Conservation (phyloP, 2,888 invertebrate genomes). For the Notodonta dromedarius region DNA sequence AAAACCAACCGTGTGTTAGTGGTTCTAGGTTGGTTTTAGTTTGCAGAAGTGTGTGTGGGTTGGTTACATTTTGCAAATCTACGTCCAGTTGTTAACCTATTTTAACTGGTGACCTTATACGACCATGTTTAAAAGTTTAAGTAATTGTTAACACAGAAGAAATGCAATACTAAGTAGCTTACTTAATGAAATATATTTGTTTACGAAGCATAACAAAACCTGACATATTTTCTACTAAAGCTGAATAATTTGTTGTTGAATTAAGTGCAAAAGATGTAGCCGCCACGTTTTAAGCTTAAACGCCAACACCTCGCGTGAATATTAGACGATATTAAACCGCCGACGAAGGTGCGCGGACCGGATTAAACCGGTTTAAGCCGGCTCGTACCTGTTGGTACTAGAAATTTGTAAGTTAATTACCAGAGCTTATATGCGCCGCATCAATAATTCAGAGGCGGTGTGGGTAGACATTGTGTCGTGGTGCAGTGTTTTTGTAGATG, state of each 20-base stretch:
- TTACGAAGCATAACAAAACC: background rate
- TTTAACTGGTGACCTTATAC: no score
- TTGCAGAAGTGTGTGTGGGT: no score
- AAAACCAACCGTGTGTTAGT: no score
- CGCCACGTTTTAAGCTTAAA: background rate
- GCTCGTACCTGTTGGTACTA: slow-evolving; percentile 17
- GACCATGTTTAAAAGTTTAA: no score
- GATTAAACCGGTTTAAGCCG: slow-evolving; percentile 21
- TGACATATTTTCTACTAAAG: no score
- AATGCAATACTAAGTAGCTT: no score
- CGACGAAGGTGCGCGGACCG: slow-evolving; percentile 20
- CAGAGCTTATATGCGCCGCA: slow-evolving; percentile 25
- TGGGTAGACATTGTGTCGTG: slow-evolving; percentile 16
- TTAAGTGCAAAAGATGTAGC: background rate
- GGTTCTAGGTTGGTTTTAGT: no score
- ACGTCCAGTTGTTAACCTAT: no score
- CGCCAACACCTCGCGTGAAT: slow-evolving; percentile 20
- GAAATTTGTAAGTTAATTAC: slow-evolving; percentile 36
- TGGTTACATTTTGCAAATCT: no score
- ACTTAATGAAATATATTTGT: background rate
- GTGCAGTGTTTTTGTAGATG: no score
- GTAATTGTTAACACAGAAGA: no score
- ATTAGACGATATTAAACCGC: slow-evolving; percentile 27
- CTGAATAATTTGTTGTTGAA: no score
- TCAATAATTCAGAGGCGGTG: slow-evolving; percentile 30